Base-by-base conservation (phyloP, 1,140 invertebrate species). In the Psix sp. region DNA sequence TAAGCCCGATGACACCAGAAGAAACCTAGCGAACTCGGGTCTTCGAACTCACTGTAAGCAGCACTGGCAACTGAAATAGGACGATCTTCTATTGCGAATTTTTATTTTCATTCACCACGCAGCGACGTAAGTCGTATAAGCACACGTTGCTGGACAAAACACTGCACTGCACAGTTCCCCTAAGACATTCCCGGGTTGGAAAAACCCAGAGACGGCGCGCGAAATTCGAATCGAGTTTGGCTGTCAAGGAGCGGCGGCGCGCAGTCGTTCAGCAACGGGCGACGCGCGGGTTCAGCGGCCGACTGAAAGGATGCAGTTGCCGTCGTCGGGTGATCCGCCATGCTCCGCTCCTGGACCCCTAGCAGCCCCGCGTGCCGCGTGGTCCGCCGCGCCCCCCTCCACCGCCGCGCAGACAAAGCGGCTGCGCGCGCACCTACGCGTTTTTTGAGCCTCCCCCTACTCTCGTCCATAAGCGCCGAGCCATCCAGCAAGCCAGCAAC, bases 261-360 rank as follows among this genome's bases (percentile, higher is more conserved):
- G 62, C 13, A 33, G 26, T 5, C 49, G 39, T 65, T 36, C 60
- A 16, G 66, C 70, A 84, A 80, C 76, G 77, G 77, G 78, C 80
- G 65, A 79, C 84, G 77, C 83, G 84, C 85, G 85, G 82, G 85
- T 87, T 87, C 85, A 87, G 84, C 85, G 85, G 84, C 85, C 85
- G 84, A 86, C 85, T 86, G 85, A 86, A 82, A 86, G 83, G 83
- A 87, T 86, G 84, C 84, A 85, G 78, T 84, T 79, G 81, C 76
- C 75, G 78, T 67, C 38, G 63, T 51, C 21, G 45, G 52, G 80
- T 80, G 74, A 78, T 80, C 83, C 81, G 80, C 82, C 83, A 85
- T 86, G 80, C 79, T 81, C 77, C 78, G 79, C 78, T 81, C 81
- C 75, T 82, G 79, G 77, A 80, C 79, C 84, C 79, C 76, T 79